Percentiles rank a stretch among this genome's conserved stretches.
phyloP scores from a whole-genome alignment of 2,797 vertebrate genomes.

The Gymnopithys bicolor region DNA sequence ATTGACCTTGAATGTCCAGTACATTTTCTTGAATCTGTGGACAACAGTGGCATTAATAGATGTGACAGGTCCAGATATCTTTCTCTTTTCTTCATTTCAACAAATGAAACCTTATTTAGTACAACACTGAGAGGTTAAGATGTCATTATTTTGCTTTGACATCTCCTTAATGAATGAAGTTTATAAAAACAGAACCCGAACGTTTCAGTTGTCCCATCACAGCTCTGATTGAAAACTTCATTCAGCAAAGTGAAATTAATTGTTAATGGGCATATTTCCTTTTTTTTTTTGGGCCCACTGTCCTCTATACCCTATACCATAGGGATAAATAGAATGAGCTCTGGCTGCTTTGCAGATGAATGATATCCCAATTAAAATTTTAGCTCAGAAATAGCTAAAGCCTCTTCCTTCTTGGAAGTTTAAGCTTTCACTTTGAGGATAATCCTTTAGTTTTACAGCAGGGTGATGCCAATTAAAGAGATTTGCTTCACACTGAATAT shows the following conservation, averaged over 20 bases:
- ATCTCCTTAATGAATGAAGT: neutral
- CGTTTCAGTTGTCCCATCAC: neutral
- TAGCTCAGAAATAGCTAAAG: neutral
- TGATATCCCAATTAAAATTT: slow-evolving; percentile 3
- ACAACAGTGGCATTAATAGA: neutral
- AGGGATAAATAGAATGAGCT: neutral
- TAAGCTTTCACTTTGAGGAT: slow-evolving; percentile 5
- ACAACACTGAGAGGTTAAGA: neutral
- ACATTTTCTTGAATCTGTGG: neutral
- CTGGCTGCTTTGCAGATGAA: neutral
- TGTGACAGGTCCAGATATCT: neutral
- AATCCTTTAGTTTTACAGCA: neutral
- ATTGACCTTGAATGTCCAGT: neutral
- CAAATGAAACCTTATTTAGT: neutral
- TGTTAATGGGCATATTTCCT: neutral
- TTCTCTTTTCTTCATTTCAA: neutral
- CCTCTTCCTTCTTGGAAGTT: neutral
- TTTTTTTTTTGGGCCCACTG: neutral
- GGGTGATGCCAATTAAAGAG: neutral
- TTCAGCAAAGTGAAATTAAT: neutral
- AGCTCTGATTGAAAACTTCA: neutral
- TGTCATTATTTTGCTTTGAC: neutral
- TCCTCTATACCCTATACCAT: neutral
- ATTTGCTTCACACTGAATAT: slow-evolving; percentile 31
- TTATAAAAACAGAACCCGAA: neutral